Conservation (phyloP, 1,140 invertebrate genomes). For the roundworm (Caenorhabditis elegans) region DNA sequence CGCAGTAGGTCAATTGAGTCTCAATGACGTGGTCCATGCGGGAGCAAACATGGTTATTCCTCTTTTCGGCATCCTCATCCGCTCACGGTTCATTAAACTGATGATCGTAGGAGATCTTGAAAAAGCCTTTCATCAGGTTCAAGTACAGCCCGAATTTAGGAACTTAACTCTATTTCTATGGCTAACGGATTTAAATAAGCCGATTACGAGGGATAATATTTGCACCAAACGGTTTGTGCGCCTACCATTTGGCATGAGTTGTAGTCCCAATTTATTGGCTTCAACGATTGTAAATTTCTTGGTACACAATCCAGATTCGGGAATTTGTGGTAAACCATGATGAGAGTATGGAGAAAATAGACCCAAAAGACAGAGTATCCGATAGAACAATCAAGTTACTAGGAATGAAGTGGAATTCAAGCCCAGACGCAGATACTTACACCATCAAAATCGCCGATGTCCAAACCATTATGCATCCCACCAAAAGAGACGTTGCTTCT, state of each 20-base stretch:
- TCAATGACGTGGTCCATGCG: no score
- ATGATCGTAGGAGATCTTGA: slow-evolving; percentile 39
- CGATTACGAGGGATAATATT: background rate
- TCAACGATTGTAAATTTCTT: background rate
- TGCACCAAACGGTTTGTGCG: background rate
- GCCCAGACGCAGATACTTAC: background rate
- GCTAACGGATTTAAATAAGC: slow-evolving; percentile 26
- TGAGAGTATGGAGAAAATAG: background rate
- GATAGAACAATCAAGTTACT: background rate
- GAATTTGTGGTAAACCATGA: slow-evolving; percentile 27
- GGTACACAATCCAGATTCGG: background rate
- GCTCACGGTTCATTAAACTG: background rate
- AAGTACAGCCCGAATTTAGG: background rate
- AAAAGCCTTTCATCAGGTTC: slow-evolving; percentile 49
- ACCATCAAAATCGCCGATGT: background rate
- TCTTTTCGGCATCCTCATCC: slow-evolving; percentile 31
- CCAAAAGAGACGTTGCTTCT: background rate
- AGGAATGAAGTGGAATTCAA: slow-evolving; percentile 35
- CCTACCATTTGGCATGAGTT: slow-evolving; percentile 39
- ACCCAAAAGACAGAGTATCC: background rate
- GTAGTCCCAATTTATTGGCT: slow-evolving; percentile 19
- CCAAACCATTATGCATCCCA: background rate
- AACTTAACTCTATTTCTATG: slow-evolving; percentile 46
- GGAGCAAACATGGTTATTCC: no score
- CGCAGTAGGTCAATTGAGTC: slow-evolving; percentile 48